Evolutionary conservation across 2,113 vertebrate genomes (phyloP).

Genomic region (Solea senegalensis): DNA sequence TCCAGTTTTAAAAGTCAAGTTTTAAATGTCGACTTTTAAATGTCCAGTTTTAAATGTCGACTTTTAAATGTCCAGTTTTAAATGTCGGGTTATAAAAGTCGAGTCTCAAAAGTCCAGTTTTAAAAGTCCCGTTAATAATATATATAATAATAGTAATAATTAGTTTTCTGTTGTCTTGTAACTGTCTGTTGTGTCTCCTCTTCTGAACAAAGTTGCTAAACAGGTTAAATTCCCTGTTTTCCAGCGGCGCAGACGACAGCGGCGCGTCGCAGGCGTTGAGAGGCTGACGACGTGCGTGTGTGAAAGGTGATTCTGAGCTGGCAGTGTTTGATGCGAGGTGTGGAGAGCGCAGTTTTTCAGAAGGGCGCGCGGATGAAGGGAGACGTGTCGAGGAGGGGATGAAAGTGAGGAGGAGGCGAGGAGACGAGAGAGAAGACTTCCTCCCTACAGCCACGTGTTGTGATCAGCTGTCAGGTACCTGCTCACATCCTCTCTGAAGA

Average conservation of each 20-base stretch:
- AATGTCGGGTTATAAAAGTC: too few relatives aligned
- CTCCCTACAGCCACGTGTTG: constrained; percentile 48
- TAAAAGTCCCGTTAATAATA: too few relatives aligned
- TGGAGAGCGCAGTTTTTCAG: constrained; percentile 13
- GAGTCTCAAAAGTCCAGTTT: too few relatives aligned
- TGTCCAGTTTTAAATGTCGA: too few relatives aligned
- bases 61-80: too few relatives aligned
- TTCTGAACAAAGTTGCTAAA: constrained; percentile 8
- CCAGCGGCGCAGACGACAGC: background rate
- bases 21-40: too few relatives aligned
- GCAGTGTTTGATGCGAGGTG: constrained; percentile 49
- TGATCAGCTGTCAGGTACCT: constrained; percentile 58
- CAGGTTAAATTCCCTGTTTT: background rate
- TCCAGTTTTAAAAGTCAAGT: too few relatives aligned
- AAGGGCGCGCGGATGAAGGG: constrained; percentile 1
- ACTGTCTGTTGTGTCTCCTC: background rate
- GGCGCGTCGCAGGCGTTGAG: background rate
- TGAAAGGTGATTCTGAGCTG: constrained; percentile 39
- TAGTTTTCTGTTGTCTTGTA: background rate
- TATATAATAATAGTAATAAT: too few relatives aligned
- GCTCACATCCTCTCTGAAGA: constrained; percentile 8
- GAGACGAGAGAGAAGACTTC: constrained; percentile 37
- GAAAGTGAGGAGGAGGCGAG: constrained; percentile 36
- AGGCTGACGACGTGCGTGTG: constrained; percentile 35
- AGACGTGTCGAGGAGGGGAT: constrained; percentile 37